Evolutionary conservation across 2,888 invertebrate species (phyloP).

Genomic region (Melieria crassipennis): DNA sequence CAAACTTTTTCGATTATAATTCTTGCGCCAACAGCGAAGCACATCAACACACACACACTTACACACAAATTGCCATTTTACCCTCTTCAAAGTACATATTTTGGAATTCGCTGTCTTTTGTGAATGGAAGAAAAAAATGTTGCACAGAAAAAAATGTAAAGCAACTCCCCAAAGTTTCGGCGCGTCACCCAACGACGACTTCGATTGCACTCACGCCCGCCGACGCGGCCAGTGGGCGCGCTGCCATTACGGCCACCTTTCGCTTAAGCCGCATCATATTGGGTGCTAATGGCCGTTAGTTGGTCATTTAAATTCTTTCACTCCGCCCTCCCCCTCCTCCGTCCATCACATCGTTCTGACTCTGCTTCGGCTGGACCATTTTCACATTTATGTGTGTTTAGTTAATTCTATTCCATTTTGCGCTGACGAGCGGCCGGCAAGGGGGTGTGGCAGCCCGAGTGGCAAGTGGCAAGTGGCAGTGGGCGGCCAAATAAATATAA

Average conservation of each 20-base stretch:
- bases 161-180: constrained; percentile 21
- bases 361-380: neutral
- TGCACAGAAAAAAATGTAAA: neutral
- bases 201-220: neutral
- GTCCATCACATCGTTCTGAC: neutral
- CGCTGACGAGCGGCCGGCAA: neutral
- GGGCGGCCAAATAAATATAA: constrained; percentile 52
- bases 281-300: constrained; percentile 45
- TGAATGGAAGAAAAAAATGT: neutral
- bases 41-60: constrained; percentile 12
- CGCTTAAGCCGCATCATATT: constrained; percentile 34
- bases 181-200: neutral
- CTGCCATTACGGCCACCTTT: neutral
- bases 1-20: constrained; percentile 39
- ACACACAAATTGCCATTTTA: constrained; percentile 20
- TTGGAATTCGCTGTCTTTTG: neutral
- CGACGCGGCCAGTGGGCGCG: neutral
- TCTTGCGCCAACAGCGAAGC: constrained; percentile 18
- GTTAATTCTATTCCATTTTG: constrained; percentile 34
- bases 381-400: constrained; percentile 33
- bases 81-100: constrained; percentile 31
- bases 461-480: no score
- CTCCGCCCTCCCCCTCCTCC: neutral
- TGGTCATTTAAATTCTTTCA: constrained; percentile 41
- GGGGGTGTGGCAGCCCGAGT: no score